These are phyloP conservation scores for Heteropelma amictum DNA, from an alignment of 2,888 invertebrate species.

Conservation along the genomic window DNA sequence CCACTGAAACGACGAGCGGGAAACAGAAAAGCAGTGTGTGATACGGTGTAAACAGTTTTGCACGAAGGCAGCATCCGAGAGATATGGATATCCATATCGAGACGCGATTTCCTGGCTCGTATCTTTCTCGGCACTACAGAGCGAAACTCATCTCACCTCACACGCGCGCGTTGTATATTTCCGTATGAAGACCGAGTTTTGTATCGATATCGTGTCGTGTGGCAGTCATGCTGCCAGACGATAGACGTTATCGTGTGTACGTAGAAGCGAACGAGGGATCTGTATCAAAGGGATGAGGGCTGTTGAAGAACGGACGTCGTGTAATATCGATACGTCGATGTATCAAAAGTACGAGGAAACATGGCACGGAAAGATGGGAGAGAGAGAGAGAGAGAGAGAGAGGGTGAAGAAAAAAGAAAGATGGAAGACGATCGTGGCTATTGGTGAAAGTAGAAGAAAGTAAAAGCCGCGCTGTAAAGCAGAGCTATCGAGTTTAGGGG, in stretches of 20 bases:
- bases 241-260: not conserved
- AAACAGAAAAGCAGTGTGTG: constrained; percentile 15
- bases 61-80: constrained; percentile 54
- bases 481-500: not conserved
- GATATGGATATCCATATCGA: constrained; percentile 63
- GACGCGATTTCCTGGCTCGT: constrained; percentile 55
- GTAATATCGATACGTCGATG: constrained; percentile 56
- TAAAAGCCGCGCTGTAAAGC: not conserved
- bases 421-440: not conserved
- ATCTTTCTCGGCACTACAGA: constrained; percentile 52
- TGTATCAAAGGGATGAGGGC: constrained; percentile 35
- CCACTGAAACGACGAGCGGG: not conserved
- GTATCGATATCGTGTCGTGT: constrained; percentile 66
- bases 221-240: constrained; percentile 18
- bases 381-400: constrained; percentile 10
- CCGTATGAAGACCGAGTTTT: constrained; percentile 7
- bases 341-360: constrained; percentile 30
- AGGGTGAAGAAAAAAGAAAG: not conserved
- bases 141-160: constrained; percentile 31
- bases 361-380: not conserved
- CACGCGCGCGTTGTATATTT: constrained; percentile 5
- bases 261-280: not conserved
- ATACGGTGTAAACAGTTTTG: constrained; percentile 55
- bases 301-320: constrained; percentile 54
- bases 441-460: constrained; percentile 13